Evolutionary conservation across 2,797 vertebrate species (phyloP).

Genomic region (Siniperca undulata): DNA sequence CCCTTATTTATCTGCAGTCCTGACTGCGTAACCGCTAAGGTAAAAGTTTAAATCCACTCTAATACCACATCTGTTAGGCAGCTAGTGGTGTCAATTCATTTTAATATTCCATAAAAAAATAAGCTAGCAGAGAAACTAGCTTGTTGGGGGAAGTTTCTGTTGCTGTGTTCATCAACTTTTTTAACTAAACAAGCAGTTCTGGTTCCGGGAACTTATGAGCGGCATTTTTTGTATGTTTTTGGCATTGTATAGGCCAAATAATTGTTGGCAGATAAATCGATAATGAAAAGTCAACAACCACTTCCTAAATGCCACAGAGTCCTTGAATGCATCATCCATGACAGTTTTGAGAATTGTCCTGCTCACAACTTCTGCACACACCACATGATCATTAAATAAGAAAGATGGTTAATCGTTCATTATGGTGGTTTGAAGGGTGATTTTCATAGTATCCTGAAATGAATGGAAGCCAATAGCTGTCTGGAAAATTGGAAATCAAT

Average conservation of each 20-base stretch:
- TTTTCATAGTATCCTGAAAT: not conserved
- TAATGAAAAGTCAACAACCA: not conserved
- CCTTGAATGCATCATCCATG: not conserved
- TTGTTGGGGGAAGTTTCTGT: too few relatives aligned
- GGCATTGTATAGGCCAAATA: not conserved
- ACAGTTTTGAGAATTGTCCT: not conserved
- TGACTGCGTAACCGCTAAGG: not conserved
- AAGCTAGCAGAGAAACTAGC: not conserved
- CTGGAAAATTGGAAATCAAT: slow-evolving; percentile 9
- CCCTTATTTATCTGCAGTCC: not conserved
- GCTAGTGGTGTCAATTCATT: not conserved
- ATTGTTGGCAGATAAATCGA: not conserved
- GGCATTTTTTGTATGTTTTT: not conserved
- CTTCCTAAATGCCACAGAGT: not conserved
- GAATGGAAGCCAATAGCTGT: not conserved
- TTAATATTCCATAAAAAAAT: not conserved
- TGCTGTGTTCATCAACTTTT: too few relatives aligned
- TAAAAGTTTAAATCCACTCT: not conserved
- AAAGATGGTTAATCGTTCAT: not conserved
- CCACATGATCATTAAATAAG: not conserved
- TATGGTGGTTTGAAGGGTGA: not conserved
- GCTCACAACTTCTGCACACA: not conserved
- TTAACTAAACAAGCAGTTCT: not conserved
- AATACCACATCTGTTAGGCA: not conserved
- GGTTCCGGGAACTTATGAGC: too few relatives aligned